Percentiles rank a stretch among this genome's conserved stretches.
Conservation (phyloP, 2,113 vertebrate genomes). For the Brachypodius melanocephalos region DNA sequence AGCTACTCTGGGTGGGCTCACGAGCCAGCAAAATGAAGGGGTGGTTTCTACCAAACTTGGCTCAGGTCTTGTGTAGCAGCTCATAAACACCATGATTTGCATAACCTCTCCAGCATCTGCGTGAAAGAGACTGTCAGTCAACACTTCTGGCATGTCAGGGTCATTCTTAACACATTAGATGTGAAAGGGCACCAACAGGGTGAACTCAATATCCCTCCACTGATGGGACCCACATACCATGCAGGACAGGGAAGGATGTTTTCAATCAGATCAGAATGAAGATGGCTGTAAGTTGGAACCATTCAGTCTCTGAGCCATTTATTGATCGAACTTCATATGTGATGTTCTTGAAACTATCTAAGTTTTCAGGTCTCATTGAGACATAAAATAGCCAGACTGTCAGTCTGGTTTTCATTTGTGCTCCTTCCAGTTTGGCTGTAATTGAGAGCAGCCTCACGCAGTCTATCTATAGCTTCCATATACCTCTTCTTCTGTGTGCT, state of each 20-base stretch:
- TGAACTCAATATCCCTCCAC: background rate
- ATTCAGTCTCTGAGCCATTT: background rate
- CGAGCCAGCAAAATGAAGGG: background rate
- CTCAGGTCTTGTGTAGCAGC: background rate
- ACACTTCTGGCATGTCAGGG: background rate
- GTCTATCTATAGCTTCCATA: background rate
- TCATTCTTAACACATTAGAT: background rate
- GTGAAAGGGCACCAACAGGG: background rate
- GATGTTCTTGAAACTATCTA: background rate
- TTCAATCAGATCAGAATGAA: background rate
- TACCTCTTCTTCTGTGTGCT: background rate
- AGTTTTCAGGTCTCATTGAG: background rate
- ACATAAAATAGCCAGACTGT: background rate
- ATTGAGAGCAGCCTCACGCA: background rate
- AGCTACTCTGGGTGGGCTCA: slow-evolving; percentile 13
- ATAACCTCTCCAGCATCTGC: slow-evolving; percentile 1
- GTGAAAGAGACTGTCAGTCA: background rate
- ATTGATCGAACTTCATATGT: background rate
- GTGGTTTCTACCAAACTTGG: slow-evolving; percentile 21
- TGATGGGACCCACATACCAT: background rate
- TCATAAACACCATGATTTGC: slow-evolving; percentile 37
- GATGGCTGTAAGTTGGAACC: background rate
- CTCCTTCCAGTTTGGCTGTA: background rate
- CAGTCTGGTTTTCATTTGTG: slow-evolving; percentile 33
- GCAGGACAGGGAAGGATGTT: background rate